Conservation (phyloP, 1,140 invertebrate species). For the Lamellibrachia luymesi region DNA sequence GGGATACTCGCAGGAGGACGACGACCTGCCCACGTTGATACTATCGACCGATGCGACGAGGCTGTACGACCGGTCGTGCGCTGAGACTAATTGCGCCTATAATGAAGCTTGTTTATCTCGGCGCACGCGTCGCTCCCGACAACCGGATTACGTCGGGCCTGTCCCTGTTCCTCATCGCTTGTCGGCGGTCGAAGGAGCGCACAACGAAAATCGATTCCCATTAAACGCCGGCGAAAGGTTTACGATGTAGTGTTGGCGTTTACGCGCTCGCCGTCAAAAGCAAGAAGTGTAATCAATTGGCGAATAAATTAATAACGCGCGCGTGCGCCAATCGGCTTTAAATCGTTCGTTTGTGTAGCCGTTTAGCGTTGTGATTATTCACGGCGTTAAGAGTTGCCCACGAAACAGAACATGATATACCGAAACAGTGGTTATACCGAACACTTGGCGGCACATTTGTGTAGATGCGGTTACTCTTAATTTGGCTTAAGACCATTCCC, state of each 20-base stretch:
- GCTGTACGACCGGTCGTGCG: no score
- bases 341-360: neutral
- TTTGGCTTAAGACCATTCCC: neutral
- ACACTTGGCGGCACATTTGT: neutral
- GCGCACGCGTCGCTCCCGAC: neutral
- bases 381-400: neutral
- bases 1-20: no score
- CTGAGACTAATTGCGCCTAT: neutral
- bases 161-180: neutral
- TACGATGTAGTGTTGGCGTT: neutral
- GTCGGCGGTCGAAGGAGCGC: neutral
- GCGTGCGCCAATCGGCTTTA: neutral
- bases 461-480: neutral
- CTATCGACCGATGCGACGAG: neutral
- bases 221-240: neutral
- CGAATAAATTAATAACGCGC: neutral
- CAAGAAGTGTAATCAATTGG: neutral
- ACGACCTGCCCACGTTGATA: neutral
- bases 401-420: neutral
- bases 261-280: neutral
- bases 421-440: neutral
- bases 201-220: neutral
- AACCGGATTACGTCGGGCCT: neutral
- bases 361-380: neutral
- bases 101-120: neutral